Conservation (phyloP, 2,797 vertebrate species). For the Takifugu rubripes region DNA sequence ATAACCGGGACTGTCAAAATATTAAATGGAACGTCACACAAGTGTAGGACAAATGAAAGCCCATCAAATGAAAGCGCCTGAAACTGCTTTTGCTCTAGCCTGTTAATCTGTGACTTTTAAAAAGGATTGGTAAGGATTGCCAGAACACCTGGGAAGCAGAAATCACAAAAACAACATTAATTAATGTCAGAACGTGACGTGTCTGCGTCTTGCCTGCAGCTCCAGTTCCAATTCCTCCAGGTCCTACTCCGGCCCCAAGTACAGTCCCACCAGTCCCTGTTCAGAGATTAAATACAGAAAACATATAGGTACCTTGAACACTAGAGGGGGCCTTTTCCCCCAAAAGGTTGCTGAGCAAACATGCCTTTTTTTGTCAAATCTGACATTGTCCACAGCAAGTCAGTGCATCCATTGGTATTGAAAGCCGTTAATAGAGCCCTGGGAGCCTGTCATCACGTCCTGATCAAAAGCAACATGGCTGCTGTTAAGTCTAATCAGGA, state of each 20-base stretch:
- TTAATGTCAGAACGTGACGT: neutral
- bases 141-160: constrained; percentile 5
- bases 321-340: constrained; percentile 24
- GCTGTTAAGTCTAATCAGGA: constrained; percentile 49
- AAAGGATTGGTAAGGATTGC: neutral
- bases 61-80: no score
- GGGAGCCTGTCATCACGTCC: constrained; percentile 39
- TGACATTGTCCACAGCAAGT: constrained; percentile 16
- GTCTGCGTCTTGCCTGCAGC: constrained; percentile 46
- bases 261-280: constrained; percentile 50
- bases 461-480: constrained; percentile 47
- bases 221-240: constrained; percentile 57
- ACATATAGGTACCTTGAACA: constrained; percentile 1
- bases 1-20: constrained; percentile 78
- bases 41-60: constrained; percentile 19
- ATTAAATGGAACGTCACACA: constrained; percentile 22
- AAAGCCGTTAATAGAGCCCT: constrained; percentile 32
- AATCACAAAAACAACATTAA: constrained; percentile 5
- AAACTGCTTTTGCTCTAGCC: constrained; percentile 2
- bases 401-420: constrained; percentile 13
- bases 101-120: neutral
- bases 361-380: constrained; percentile 7
- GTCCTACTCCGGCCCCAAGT: constrained; percentile 41
- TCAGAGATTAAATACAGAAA: constrained; percentile 6
- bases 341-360: constrained; percentile 5